phyloP scores from a whole-genome alignment of 1,140 invertebrate genomes.

The Cydia strobilella region DNA sequence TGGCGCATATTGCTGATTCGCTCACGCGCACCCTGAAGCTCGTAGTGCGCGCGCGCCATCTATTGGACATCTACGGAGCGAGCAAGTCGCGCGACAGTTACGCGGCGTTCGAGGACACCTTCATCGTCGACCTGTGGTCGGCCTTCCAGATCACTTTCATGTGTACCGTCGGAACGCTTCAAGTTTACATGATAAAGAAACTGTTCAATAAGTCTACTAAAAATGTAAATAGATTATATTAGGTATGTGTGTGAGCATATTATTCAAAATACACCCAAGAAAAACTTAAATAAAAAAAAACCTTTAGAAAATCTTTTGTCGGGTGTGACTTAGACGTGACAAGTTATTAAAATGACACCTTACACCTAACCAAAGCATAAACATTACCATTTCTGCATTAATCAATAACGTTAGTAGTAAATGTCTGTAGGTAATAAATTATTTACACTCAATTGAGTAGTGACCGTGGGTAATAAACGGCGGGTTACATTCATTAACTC shows the following conservation, averaged over 20 bases:
- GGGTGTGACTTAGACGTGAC: no score
- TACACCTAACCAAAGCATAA: no score
- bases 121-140: constrained; percentile 73
- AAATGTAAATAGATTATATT: constrained; percentile 26
- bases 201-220: constrained; percentile 51
- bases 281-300: no score
- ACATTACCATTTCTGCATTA: no score
- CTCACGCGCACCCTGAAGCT: constrained; percentile 53
- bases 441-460: no score
- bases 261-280: constrained; percentile 14
- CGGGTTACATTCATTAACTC: no score
- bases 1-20: constrained; percentile 53
- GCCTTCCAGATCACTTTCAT: constrained; percentile 66
- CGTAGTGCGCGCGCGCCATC: constrained; percentile 60
- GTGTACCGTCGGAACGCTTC: constrained; percentile 60
- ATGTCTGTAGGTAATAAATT: no score
- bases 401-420: no score
- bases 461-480: no score
- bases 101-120: constrained; percentile 66
- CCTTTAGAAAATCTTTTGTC: no score
- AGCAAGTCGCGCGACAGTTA: constrained; percentile 63
- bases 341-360: no score
- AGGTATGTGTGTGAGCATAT: constrained; percentile 7
- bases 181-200: constrained; percentile 73
- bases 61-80: constrained; percentile 63